These are phyloP conservation scores for Ciconia nigra DNA, from an alignment of 2,797 vertebrate species.

Conservation along the genomic window DNA sequence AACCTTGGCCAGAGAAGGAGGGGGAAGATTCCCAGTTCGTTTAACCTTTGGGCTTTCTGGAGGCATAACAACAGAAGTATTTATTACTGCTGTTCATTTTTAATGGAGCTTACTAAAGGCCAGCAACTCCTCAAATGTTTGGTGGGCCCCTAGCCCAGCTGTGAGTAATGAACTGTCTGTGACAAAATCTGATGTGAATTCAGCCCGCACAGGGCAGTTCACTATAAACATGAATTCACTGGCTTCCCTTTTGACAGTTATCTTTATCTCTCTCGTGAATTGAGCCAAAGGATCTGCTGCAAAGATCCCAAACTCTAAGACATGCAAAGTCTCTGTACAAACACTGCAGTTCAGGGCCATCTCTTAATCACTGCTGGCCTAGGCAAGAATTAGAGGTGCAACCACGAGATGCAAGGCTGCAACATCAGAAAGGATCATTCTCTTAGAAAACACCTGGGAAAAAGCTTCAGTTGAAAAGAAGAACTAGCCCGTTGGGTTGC, in stretches of 20 bases:
- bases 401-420: background rate
- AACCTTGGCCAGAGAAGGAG: background rate
- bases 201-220: background rate
- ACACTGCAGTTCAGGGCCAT: background rate
- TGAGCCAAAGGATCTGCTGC: background rate
- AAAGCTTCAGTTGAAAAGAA: background rate
- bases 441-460: background rate
- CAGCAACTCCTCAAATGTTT: background rate
- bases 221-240: background rate
- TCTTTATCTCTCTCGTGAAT: background rate
- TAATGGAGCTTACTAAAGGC: background rate
- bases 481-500: background rate
- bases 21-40: background rate
- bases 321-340: background rate
- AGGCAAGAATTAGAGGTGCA: background rate
- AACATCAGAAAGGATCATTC: background rate
- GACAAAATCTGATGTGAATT: constrained; percentile 1
- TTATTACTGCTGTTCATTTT: constrained; percentile 12
- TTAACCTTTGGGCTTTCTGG: background rate
- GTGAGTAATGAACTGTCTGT: background rate
- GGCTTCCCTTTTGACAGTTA: constrained; percentile 9
- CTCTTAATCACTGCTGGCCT: background rate
- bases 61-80: background rate
- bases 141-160: background rate
- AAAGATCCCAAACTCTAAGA: background rate